phyloP scores from a whole-genome alignment of 2,113 vertebrate genomes.

The Vombatus ursinus region DNA sequence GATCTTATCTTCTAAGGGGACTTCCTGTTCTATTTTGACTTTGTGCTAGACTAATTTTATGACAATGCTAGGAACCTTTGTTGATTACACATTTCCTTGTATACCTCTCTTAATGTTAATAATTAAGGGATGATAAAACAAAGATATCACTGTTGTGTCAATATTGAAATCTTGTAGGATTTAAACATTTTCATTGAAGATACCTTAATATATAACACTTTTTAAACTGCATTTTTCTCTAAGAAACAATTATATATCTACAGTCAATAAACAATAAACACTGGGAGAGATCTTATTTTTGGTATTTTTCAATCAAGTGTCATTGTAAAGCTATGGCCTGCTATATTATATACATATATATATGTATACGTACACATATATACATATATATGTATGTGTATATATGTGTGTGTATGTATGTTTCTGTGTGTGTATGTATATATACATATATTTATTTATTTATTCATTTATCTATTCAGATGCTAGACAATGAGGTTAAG shows the following conservation, averaged over 20 bases:
- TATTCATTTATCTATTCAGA: too few species aligned
- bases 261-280: neutral
- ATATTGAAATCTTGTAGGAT: neutral
- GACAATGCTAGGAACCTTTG: neutral
- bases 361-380: too few species aligned
- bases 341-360: too few species aligned
- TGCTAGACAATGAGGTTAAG: too few species aligned
- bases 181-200: neutral
- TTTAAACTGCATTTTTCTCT: neutral
- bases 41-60: neutral
- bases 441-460: too few species aligned
- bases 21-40: neutral
- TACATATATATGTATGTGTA: too few species aligned
- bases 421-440: too few species aligned
- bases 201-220: neutral
- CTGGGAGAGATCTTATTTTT: neutral
- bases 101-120: neutral
- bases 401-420: too few species aligned
- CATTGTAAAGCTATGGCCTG: neutral
- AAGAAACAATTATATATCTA: neutral
- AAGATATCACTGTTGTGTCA: neutral
- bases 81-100: neutral
- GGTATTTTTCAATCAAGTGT: neutral
- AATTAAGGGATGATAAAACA: neutral
- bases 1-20: neutral